Conservation (phyloP, 2,888 invertebrate species). For the Phalangium opilio region DNA sequence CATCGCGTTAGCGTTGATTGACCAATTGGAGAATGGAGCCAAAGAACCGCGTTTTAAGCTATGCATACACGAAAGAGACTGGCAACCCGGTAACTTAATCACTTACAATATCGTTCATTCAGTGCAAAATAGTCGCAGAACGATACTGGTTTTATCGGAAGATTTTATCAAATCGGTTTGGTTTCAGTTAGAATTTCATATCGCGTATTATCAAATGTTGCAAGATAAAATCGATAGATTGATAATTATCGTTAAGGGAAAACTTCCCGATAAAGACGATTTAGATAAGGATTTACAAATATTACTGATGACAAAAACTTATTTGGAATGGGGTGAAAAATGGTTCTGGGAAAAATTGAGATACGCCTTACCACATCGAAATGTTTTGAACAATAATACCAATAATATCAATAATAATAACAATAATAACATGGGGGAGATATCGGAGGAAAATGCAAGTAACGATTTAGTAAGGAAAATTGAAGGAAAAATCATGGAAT, state of each 20-base stretch:
- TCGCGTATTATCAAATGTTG: constrained; percentile 24
- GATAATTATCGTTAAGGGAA: constrained; percentile 23
- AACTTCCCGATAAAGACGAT: constrained; percentile 22
- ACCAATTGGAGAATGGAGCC: constrained; percentile 20
- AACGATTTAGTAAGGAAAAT: too few relatives aligned
- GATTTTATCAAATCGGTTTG: constrained; percentile 22
- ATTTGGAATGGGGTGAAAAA: constrained; percentile 22
- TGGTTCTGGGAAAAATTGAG: constrained; percentile 25
- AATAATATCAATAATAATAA: too few relatives aligned
- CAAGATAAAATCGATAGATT: constrained; percentile 23
- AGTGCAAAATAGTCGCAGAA: constrained; percentile 22
- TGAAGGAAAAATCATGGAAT: too few relatives aligned
- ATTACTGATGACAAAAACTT: constrained; percentile 23
- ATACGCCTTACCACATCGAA: constrained; percentile 22
- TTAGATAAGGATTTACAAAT: constrained; percentile 22
- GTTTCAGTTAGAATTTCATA: constrained; percentile 24
- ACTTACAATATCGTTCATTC: constrained; percentile 23
- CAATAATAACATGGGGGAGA: too few relatives aligned
- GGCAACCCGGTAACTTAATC: constrained; percentile 23
- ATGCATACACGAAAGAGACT: constrained; percentile 24
- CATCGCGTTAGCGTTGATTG: constrained; percentile 19
- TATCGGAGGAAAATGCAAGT: too few relatives aligned
- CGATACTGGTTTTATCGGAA: constrained; percentile 22
- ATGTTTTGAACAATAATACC: too few relatives aligned
- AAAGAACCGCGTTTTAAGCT: constrained; percentile 16